These are phyloP conservation scores for Drosophila littoralis DNA, from an alignment of 1,140 invertebrate genomes.

Conservation along the genomic window DNA sequence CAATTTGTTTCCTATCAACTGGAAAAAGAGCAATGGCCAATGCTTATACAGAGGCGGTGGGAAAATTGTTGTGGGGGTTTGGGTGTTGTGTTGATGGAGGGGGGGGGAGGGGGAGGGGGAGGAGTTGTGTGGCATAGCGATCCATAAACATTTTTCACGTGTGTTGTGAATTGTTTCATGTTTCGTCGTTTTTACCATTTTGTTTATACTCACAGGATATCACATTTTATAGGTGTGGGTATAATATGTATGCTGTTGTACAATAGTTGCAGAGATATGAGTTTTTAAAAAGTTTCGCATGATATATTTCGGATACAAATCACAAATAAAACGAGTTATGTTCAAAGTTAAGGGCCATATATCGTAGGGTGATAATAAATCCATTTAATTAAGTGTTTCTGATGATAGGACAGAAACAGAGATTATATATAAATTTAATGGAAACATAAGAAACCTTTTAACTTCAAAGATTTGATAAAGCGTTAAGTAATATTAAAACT, in stretches of 20 bases:
- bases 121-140: not conserved
- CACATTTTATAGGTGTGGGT: slow-evolving; percentile 1
- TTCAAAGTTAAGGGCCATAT: slow-evolving; percentile 37
- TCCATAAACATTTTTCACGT: slow-evolving; percentile 47
- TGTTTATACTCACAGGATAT: not conserved
- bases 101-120: not conserved
- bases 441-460: no score
- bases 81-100: not conserved
- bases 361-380: slow-evolving; percentile 32
- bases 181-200: slow-evolving; percentile 24
- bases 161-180: slow-evolving; percentile 58
- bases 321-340: slow-evolving; percentile 46
- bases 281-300: slow-evolving; percentile 69
- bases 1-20: slow-evolving; percentile 82
- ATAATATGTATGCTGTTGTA: slow-evolving; percentile 19
- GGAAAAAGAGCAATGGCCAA: slow-evolving; percentile 73
- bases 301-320: slow-evolving; percentile 56
- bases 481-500: no score
- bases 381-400: slow-evolving; percentile 34
- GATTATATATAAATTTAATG: no score
- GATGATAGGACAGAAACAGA: no score
- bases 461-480: no score
- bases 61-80: not conserved
- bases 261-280: slow-evolving; percentile 65
- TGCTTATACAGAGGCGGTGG: slow-evolving; percentile 1